These are phyloP conservation scores for Diachasma alloeum DNA, from an alignment of 1,140 invertebrate genomes.

Conservation along the genomic window DNA sequence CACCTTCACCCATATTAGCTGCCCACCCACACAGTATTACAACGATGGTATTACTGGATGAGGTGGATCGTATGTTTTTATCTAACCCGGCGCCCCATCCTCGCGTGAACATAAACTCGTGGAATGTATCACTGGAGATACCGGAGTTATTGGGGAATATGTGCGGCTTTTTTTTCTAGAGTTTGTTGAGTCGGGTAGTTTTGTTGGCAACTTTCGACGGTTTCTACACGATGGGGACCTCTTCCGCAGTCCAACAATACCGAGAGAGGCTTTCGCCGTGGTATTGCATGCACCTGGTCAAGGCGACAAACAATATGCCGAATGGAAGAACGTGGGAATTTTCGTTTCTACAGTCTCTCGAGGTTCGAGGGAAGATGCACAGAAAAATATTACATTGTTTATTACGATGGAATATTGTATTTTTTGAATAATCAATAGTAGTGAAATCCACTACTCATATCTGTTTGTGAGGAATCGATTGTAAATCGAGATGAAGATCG, in stretches of 20 bases:
- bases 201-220: neutral
- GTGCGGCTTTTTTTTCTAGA: neutral
- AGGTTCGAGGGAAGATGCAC: neutral
- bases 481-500: no score
- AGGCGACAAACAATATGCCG: constrained; percentile 10
- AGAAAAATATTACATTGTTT: neutral
- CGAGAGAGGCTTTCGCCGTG: neutral
- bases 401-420: no score
- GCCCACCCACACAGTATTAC: constrained; percentile 44
- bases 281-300: constrained; percentile 10
- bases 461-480: no score
- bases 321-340: constrained; percentile 30
- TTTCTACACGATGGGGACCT: neutral
- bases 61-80: neutral
- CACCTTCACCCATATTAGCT: constrained; percentile 54
- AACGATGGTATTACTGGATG: constrained; percentile 17
- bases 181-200: neutral
- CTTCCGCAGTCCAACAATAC: constrained; percentile 25
- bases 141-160: constrained; percentile 6
- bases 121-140: constrained; percentile 8
- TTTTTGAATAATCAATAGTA: no score
- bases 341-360: neutral
- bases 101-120: neutral
- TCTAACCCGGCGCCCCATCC: neutral
- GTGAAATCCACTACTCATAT: no score